Evolutionary conservation across 2,888 invertebrate genomes (phyloP).

Genomic region (Embidobia sp.): DNA sequence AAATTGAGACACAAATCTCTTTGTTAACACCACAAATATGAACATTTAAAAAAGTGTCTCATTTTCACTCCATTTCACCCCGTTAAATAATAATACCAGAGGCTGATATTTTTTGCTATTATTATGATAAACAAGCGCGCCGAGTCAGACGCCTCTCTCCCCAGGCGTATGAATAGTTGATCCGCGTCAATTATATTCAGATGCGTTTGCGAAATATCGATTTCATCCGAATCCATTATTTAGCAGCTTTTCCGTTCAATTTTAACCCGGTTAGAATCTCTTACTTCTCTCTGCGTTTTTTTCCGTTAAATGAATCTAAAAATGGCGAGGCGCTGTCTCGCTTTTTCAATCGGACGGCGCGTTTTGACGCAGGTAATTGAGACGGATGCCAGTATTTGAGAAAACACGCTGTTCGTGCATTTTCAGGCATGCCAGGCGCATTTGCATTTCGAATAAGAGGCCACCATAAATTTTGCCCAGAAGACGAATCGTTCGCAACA

Average conservation of each 20-base stretch:
- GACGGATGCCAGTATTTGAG: constrained; percentile 38
- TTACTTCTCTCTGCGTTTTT: too few relatives aligned
- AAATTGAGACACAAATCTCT: too few relatives aligned
- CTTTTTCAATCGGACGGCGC: too few relatives aligned
- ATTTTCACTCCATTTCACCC: too few relatives aligned
- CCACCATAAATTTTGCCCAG: constrained; percentile 43
- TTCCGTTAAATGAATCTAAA: too few relatives aligned
- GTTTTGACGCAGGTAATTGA: constrained; percentile 47
- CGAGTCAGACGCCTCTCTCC: too few relatives aligned
- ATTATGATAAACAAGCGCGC: not conserved
- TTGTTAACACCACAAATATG: too few relatives aligned
- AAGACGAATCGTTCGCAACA: constrained; percentile 53
- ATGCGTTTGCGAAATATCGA: constrained; percentile 13
- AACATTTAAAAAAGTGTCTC: too few relatives aligned
- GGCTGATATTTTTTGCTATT: too few relatives aligned
- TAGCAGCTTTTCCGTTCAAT: not conserved
- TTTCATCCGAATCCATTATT: constrained; percentile 6
- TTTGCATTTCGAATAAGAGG: constrained; percentile 56
- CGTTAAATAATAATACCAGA: too few relatives aligned
- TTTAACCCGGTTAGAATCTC: too few relatives aligned
- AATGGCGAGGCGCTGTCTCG: too few relatives aligned
- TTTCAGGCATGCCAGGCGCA: constrained; percentile 34
- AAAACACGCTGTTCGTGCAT: constrained; percentile 31
- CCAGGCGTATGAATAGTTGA: constrained; percentile 10
- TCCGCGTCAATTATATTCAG: constrained; percentile 19